Evolutionary conservation across 2,113 vertebrate species (phyloP), one percentile per base, ranked within the genome.

Genomic region (Xiphias gladius): DNA sequence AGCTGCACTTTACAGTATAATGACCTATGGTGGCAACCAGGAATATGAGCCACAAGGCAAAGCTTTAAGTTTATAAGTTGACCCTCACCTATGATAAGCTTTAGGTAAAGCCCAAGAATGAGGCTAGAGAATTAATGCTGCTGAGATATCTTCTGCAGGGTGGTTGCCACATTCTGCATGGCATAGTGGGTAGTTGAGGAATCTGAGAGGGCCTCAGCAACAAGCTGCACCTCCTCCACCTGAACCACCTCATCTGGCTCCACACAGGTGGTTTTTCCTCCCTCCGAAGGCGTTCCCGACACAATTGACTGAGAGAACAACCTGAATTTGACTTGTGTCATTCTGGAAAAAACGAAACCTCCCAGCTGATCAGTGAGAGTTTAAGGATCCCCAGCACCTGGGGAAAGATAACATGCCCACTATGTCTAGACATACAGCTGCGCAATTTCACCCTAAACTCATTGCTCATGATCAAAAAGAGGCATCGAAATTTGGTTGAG

Each of bases 161-260:
- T 73, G 54, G 30, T 22, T 73, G n/a, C 13, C 30, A 57, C 41
- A 28, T 74, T 79, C 69, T 79, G 28, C n/a, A 22, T 46, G 57
- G 76, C 52, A 50, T 14, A 2, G 46, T 46, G 30, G 63, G 37
- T 48, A 74, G 66, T 58, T 84, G 19, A 39, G 54, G 35, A 67
- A 79, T 78, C 48, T 64, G 65, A 84, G 55, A 82, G 32, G 7
- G 59, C 41, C 11, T 54, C 72, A 30, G 65, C 43, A 35, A 66
- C 39, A 37, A 55, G 66, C 22, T 32, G 66, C 66, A 75, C 48
- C 54, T 66, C 24, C 8, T 83, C 52, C 59, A 71, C 73, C 70
- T 83, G 64, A 81, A 55, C 35, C 26, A 63, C 22, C 55, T 79
- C 59, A 82, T 22, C 26, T 58, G 63, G 54, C 28, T 55, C 12